Percentiles rank a stretch among this genome's conserved stretches.
phyloP scores from a whole-genome alignment of 2,797 vertebrate genomes.

The Holocentrus rufus region DNA sequence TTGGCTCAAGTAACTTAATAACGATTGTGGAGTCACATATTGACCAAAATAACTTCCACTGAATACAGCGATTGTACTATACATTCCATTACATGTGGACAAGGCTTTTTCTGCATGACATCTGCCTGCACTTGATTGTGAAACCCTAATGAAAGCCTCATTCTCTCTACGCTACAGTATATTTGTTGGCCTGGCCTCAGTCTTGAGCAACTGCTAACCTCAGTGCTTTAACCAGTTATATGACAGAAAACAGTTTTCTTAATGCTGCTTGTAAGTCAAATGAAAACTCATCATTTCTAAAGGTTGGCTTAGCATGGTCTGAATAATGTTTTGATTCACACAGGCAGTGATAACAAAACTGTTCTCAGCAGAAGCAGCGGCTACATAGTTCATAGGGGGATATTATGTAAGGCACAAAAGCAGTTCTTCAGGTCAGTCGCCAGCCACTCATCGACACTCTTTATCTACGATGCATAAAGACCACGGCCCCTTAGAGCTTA shows the following conservation, averaged over 20 bases:
- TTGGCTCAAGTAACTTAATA: constrained; percentile 17
- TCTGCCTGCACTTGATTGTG: neutral
- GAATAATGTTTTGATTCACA: constrained; percentile 19
- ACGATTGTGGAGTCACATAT: neutral
- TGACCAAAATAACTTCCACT: neutral
- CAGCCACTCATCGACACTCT: constrained; percentile 48
- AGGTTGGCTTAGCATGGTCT: constrained; percentile 5
- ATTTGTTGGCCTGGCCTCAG: neutral
- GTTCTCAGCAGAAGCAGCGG: constrained; percentile 18
- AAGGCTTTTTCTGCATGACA: neutral
- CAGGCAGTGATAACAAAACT: constrained; percentile 17
- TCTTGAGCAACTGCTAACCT: constrained; percentile 4
- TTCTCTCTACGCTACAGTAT: neutral
- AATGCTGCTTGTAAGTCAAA: neutral
- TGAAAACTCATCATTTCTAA: neutral
- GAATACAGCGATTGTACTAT: neutral
- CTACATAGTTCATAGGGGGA: constrained; percentile 17
- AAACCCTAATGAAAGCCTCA: constrained; percentile 10
- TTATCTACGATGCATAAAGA: constrained; percentile 51
- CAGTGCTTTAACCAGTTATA: neutral
- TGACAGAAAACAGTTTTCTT: neutral
- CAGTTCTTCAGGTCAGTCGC: constrained; percentile 59
- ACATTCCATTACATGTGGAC: constrained; percentile 4
- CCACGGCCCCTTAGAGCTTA: constrained; percentile 45
- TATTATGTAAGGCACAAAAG: constrained; percentile 61